Conservation (phyloP, 2,888 invertebrate genomes). For the Abrostola tripartita region DNA sequence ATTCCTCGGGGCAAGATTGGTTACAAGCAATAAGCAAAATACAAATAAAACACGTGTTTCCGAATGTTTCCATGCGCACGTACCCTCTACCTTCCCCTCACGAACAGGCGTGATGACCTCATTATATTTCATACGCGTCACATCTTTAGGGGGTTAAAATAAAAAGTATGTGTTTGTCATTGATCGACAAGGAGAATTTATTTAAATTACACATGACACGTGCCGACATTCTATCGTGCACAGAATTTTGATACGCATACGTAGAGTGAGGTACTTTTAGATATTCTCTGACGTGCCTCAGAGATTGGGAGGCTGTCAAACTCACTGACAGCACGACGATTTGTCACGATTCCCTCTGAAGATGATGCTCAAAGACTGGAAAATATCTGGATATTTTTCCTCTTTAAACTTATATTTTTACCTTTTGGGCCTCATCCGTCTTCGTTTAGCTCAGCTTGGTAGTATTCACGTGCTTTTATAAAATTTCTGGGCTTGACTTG, state of each 20-base stretch:
- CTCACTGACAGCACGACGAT: conserved; percentile 42
- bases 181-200: conserved; percentile 45
- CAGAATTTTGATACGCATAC: conserved; percentile 47
- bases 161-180: conserved; percentile 26
- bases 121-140: conserved; percentile 25
- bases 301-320: conserved; percentile 27
- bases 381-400: conserved; percentile 38
- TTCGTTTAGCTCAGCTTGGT: conserved; percentile 37
- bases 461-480: conserved; percentile 25
- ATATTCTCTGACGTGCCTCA: neutral
- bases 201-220: conserved; percentile 46
- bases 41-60: too few species aligned
- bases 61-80: too few species aligned
- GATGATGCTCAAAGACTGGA: conserved; percentile 44
- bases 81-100: too few species aligned
- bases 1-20: too few species aligned
- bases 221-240: conserved; percentile 8
- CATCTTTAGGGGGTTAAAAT: conserved; percentile 7
- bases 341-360: conserved; percentile 41
- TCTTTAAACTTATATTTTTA: conserved; percentile 17
- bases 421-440: conserved; percentile 36
- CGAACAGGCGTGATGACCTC: neutral
- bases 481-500: too few species aligned
- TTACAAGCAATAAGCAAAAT: too few species aligned
- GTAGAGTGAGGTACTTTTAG: conserved; percentile 14